These are phyloP conservation scores for Tenrec ecaudatus DNA, from an alignment of 2,113 vertebrate species.

Conservation along the genomic window DNA sequence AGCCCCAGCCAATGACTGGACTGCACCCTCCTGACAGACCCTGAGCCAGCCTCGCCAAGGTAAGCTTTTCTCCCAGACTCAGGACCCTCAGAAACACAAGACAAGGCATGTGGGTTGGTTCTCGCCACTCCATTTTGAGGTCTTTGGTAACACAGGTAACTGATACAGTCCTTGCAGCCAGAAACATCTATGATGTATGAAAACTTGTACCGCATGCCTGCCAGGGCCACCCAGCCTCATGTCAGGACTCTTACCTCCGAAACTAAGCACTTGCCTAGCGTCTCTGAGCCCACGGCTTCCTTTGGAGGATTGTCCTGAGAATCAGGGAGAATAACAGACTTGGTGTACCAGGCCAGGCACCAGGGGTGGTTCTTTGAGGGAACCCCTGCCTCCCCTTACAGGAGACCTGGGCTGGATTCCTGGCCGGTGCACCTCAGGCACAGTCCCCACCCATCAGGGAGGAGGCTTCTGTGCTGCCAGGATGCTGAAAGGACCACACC, in stretches of 20 bases:
- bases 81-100: neutral
- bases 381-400: neutral
- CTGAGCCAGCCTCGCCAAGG: neutral
- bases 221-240: no score
- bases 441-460: no score
- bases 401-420: no score
- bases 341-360: no score
- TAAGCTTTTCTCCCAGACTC: neutral
- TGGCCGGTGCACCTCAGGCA: no score
- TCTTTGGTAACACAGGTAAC: neutral
- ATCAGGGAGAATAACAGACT: neutral
- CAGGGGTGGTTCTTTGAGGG: neutral
- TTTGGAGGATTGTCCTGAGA: neutral
- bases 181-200: neutral
- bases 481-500: no score
- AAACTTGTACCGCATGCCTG: neutral
- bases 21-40: accelerated
- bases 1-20: neutral
- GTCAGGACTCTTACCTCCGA: neutral
- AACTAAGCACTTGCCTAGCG: no score
- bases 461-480: no score
- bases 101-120: neutral
- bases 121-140: neutral
- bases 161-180: no score
- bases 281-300: neutral